Conservation (phyloP, 2,888 invertebrate genomes). For the Polylopha cassiicola region DNA sequence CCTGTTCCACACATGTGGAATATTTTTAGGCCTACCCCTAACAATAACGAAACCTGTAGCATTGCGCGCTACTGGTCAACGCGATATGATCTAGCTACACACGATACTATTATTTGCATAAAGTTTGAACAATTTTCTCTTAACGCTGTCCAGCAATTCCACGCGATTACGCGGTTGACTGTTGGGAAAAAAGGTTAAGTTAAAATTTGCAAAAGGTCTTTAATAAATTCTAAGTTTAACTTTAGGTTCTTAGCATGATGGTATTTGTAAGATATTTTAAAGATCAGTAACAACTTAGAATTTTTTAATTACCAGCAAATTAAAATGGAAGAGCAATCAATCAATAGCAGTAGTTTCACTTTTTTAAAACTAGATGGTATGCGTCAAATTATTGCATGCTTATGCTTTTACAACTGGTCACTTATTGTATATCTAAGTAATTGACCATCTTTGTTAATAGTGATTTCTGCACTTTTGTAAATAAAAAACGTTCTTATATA, state of each 20-base stretch:
- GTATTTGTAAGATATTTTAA: neutral
- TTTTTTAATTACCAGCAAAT: slow-evolving; percentile 66
- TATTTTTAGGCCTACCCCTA: slow-evolving; percentile 70
- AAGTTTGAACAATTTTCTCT: slow-evolving; percentile 63
- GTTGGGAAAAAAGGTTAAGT: slow-evolving; percentile 75
- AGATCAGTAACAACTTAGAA: slow-evolving; percentile 53
- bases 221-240: slow-evolving; percentile 69
- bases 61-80: slow-evolving; percentile 78
- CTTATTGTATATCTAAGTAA: too few relatives aligned
- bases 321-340: slow-evolving; percentile 31
- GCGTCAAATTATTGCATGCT: slow-evolving; percentile 3
- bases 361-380: neutral
- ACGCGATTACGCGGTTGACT: slow-evolving; percentile 73
- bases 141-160: slow-evolving; percentile 70
- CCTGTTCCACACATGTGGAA: slow-evolving; percentile 73
- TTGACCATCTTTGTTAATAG: too few relatives aligned
- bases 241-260: slow-evolving; percentile 1
- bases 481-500: too few relatives aligned
- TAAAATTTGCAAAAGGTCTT: slow-evolving; percentile 64
- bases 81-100: slow-evolving; percentile 73
- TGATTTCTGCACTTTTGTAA: too few relatives aligned
- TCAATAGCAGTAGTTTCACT: slow-evolving; percentile 6
- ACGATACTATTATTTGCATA: slow-evolving; percentile 62
- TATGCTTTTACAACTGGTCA: neutral
- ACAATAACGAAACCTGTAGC: slow-evolving; percentile 75